These are phyloP conservation scores for Ianthella basta DNA, from an alignment of 37 sponge, comb jelly and placozoan species.

Conservation along the genomic window DNA sequence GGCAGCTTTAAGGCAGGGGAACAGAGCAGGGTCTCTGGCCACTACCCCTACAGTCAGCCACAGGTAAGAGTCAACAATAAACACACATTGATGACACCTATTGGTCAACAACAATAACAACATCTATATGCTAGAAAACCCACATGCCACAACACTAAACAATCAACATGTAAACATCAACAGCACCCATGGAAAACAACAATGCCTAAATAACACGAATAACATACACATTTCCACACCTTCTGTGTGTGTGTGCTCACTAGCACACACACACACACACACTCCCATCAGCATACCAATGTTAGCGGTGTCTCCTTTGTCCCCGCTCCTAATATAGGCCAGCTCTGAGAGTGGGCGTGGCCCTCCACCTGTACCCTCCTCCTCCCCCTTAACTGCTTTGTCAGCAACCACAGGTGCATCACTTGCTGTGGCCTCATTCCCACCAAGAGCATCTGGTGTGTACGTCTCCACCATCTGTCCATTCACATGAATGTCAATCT, in stretches of 20 bases:
- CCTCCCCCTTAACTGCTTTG: not conserved
- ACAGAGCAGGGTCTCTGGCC: conserved; percentile 60
- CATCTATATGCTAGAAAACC: too few relatives aligned
- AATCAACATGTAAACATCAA: too few relatives aligned
- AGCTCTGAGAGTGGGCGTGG: conserved; percentile 72
- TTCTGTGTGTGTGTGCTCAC: too few relatives aligned
- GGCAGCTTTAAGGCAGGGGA: conserved; percentile 58
- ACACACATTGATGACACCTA: too few relatives aligned
- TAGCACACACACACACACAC: too few relatives aligned
- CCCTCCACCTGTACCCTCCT: not conserved
- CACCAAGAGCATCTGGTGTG: not conserved
- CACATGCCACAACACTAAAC: too few relatives aligned
- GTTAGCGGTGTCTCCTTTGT: conserved; percentile 95
- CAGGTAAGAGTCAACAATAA: too few relatives aligned
- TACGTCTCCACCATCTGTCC: conserved; percentile 5
- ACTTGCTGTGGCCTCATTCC: not conserved
- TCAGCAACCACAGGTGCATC: not conserved
- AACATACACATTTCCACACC: too few relatives aligned
- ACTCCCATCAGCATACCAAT: conserved; percentile 75
- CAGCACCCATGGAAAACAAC: too few relatives aligned
- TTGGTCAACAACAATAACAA: too few relatives aligned
- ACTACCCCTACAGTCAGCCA: conserved; percentile 44
- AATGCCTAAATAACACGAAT: too few relatives aligned
- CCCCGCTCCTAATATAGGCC: conserved; percentile 93
- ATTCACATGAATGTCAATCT: conserved; percentile 47